Evolutionary conservation across 2,888 invertebrate species (phyloP), one percentile per base, ranked within the genome.

Genomic region (Dicycla oo): DNA sequence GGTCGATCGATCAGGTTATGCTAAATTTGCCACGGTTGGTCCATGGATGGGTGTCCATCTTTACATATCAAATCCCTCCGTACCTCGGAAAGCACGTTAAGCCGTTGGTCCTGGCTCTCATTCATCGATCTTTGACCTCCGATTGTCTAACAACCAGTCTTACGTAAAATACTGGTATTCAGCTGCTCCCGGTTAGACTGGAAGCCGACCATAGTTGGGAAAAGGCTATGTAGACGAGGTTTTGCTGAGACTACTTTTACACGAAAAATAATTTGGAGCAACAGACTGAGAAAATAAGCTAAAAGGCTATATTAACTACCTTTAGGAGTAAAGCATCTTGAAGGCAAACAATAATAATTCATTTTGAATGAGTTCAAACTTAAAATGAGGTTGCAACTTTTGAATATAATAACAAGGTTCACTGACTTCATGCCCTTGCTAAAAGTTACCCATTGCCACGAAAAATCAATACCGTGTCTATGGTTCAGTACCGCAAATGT

Each of bases 401-500:
- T 58, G 45, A 68, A 63, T 56, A 40, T 51, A 58, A 67, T 53
- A 56, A 73, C 67, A 68, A 82, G 71, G 75, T 79, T 80, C 81
- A 79, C 62, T 69, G 75, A 72, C 65, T 72, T 56, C 26, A 61
- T 81, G 80, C 71, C 80, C 81, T 82, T 81, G 81, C 80, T 75
- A 75, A 79, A 83, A 70, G 70, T 64, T 56, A 69, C 68, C 53
- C 56, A 75, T 61, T 83, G 75, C 62, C 71, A 60, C 68, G 51
- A 58, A 83, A 83, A 80, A 83, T 83, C 83, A 75, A 81, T 81
- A 81, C 65, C 43, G 47, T 66, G 60, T 80, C 60, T 72, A 68
- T 77, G 64, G 79, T 62, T 73, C 66, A 67, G 82, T 78, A 67
- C 82, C 26, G 4, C 63, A 53, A 73, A 73, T 78, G 62, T 73